phyloP scores from a whole-genome alignment of 2,113 vertebrate genomes.

The Centropristis striata region DNA sequence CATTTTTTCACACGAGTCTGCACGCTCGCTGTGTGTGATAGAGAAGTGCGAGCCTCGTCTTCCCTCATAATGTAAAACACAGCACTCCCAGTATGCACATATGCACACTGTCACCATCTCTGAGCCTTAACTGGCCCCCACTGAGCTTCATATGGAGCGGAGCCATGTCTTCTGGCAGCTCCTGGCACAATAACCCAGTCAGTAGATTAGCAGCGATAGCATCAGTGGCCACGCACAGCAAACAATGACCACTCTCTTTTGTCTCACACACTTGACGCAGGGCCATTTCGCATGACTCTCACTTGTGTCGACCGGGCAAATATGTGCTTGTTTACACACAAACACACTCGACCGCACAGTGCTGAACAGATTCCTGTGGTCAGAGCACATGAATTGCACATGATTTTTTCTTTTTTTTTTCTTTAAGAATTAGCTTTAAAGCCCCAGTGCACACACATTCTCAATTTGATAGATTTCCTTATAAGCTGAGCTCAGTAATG shows the following conservation, averaged over 20 bases:
- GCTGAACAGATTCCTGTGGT: neutral
- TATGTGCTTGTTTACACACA: slow-evolving; percentile 15
- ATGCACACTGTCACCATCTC: slow-evolving; percentile 18
- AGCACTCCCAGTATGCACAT: slow-evolving; percentile 14
- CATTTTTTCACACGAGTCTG: too few species aligned
- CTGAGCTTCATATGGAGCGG: slow-evolving; percentile 28
- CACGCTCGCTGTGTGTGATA: too few species aligned
- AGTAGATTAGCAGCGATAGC: slow-evolving; percentile 65
- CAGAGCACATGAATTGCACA: neutral
- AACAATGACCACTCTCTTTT: slow-evolving; percentile 58
- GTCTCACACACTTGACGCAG: slow-evolving; percentile 17
- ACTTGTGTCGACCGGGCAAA: slow-evolving; percentile 32
- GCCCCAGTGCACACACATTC: neutral
- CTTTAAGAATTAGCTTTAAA: neutral
- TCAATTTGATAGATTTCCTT: slow-evolving; percentile 21
- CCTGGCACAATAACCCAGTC: slow-evolving; percentile 50
- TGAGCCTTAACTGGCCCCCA: slow-evolving; percentile 11
- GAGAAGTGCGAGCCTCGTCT: neutral
- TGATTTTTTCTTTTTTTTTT: too few species aligned
- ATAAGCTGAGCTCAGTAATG: neutral
- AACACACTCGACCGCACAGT: neutral
- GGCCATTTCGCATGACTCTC: slow-evolving; percentile 42
- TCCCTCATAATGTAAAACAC: neutral
- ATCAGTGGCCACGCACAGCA: slow-evolving; percentile 42
- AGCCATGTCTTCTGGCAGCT: slow-evolving; percentile 41